Percentiles rank a stretch among this genome's conserved stretches.
These are phyloP conservation scores for Chloroclysta siterata DNA, from an alignment of 2,888 invertebrate genomes.

Conservation along the genomic window DNA sequence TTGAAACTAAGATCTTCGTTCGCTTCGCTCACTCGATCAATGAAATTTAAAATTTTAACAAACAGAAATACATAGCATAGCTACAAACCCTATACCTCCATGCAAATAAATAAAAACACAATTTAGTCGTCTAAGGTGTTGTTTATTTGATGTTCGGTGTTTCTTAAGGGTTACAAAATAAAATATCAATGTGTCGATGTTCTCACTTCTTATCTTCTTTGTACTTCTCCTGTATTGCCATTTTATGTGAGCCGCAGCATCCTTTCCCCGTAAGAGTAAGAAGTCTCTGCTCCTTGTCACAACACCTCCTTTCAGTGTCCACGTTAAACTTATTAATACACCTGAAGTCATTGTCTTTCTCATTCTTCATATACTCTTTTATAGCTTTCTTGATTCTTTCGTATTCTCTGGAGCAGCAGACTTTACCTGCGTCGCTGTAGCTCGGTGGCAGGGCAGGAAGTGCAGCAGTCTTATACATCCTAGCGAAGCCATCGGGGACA, in stretches of 20 bases:
- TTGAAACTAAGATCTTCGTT: too few relatives aligned
- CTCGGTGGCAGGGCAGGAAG: slow-evolving; percentile 66
- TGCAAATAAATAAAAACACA: slow-evolving; percentile 23
- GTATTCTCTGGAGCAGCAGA: slow-evolving; percentile 78
- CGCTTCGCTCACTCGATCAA: too few relatives aligned
- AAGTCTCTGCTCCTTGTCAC: slow-evolving; percentile 73
- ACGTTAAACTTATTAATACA: slow-evolving; percentile 73
- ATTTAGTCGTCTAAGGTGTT: slow-evolving; percentile 46
- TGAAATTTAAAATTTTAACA: too few relatives aligned
- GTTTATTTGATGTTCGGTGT: slow-evolving; percentile 49
- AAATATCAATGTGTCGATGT: slow-evolving; percentile 61
- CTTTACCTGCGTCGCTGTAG: slow-evolving; percentile 73
- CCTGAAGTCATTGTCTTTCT: slow-evolving; percentile 70
- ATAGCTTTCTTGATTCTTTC: slow-evolving; percentile 77
- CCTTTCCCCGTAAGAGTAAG: slow-evolving; percentile 65
- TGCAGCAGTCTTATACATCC: slow-evolving; percentile 73
- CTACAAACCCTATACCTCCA: too few relatives aligned
- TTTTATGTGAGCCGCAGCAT: slow-evolving; percentile 75
- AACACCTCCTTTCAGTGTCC: slow-evolving; percentile 75
- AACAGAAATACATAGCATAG: neutral
- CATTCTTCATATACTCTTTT: slow-evolving; percentile 69
- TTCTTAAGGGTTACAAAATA: slow-evolving; percentile 78
- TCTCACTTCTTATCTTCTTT: slow-evolving; percentile 55
- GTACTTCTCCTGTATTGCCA: slow-evolving; percentile 70
- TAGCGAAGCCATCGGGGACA: slow-evolving; percentile 75